phyloP scores from a whole-genome alignment of 2,797 vertebrate species.

The Lepidocolaptes lacrymiger region DNA sequence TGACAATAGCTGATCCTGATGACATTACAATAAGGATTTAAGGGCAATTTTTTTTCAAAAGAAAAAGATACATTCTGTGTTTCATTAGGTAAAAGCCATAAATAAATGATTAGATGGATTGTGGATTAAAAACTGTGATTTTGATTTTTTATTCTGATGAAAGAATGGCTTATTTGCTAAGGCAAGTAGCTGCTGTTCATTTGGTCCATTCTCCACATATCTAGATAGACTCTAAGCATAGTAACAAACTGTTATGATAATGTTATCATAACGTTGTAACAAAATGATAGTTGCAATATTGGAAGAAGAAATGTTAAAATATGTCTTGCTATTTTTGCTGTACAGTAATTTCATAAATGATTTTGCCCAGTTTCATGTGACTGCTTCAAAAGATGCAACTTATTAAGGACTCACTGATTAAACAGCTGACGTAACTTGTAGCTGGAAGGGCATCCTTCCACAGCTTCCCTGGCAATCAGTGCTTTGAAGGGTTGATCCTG shows the following conservation, averaged over 20 bases:
- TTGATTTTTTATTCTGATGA: background rate
- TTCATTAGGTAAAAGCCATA: background rate
- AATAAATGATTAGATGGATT: background rate
- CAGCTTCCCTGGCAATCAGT: background rate
- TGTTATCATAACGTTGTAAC: background rate
- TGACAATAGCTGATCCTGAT: background rate
- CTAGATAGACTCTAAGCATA: background rate
- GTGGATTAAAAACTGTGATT: background rate
- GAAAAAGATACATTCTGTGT: background rate
- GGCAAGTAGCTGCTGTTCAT: background rate
- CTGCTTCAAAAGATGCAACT: background rate
- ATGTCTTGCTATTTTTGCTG: background rate
- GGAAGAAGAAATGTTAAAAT: background rate
- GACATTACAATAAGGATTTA: background rate
- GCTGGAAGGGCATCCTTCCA: background rate
- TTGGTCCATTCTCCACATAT: background rate
- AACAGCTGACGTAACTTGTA: background rate
- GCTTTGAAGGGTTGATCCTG: background rate
- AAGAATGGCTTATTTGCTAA: background rate
- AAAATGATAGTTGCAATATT: background rate
- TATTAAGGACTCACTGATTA: background rate
- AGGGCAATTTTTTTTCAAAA: background rate
- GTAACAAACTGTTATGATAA: background rate
- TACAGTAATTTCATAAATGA: background rate
- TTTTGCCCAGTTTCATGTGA: background rate